Evolutionary conservation across 2,113 vertebrate genomes (phyloP), one percentile per base, ranked within the genome.

Genomic region (Amazona vittata): DNA sequence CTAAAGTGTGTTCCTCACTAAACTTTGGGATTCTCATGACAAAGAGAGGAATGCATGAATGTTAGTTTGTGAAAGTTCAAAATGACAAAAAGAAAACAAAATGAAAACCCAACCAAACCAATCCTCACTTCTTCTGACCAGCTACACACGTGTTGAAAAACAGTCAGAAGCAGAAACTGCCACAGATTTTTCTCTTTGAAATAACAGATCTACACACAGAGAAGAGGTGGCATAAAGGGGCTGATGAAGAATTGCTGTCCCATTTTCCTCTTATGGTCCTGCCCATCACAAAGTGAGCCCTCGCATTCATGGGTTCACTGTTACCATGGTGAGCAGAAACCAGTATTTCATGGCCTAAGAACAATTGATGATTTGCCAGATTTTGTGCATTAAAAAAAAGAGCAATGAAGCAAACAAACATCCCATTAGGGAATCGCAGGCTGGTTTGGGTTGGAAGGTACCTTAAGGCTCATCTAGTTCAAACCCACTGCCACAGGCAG

Each of bases 251-350:
- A 94, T 22, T 74, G 49, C 49, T 92, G 60, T 91, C 70, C 55
- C 10, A 13, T 91, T 82, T 90, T 76, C 62, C 78, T 85, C 33
- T 82, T 46, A 15, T 11, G 62, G 52, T 35, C 67, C 62, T 92
- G 80, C 67, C 39, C 59, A 64, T 76, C 52, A 35, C 17, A 76
- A n/a, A 67, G 29, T 18, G 21, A 93, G 52, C 62, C 68, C 55
- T 92, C 71, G 71, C 16, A 44, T 47, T 86, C 47, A 13, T 20
- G 44, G 70, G 28, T 47, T 90, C 60, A 46, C 60, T 22, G 65
- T 92, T 94, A 94, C 64, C 65, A 84, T 28, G 52, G 91, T 47
- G 78, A 94, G 55, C 35, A 96, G 57, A 91, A 89, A 81, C 6
- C 24, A 71, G 11, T 62, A 70, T 43, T 74, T 86, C 21, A 46